phyloP scores from a whole-genome alignment of 2,888 invertebrate genomes.

The Platerodrilus igneus region DNA sequence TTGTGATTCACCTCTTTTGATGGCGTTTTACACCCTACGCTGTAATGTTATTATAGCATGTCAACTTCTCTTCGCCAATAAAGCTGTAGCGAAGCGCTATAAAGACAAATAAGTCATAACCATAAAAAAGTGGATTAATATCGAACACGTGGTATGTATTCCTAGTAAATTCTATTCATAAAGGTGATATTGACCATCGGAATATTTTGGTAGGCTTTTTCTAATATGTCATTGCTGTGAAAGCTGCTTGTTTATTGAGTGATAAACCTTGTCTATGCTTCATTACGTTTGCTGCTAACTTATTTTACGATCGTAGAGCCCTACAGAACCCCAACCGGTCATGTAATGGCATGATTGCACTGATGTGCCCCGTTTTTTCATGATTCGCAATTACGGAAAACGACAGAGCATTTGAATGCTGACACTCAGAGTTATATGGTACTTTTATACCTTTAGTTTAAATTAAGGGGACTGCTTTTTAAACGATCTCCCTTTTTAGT shows the following conservation, averaged over 20 bases:
- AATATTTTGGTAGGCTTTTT: conserved; percentile 16
- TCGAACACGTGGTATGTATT: too few species aligned
- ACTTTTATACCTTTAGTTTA: conserved; percentile 40
- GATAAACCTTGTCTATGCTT: conserved; percentile 45
- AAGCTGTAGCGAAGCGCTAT: too few species aligned
- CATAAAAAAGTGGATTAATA: too few species aligned
- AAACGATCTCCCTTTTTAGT: conserved; percentile 31
- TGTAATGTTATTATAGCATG: too few species aligned
- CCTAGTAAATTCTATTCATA: conserved; percentile 15
- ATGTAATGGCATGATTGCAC: conserved; percentile 32
- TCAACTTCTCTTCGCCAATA: too few species aligned
- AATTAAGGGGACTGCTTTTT: conserved; percentile 37
- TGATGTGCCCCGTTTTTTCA: conserved; percentile 37
- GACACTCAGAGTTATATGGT: conserved; percentile 35
- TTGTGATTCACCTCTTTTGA: too few species aligned
- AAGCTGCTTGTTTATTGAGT: conserved; percentile 40
- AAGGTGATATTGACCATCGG: conserved; percentile 13
- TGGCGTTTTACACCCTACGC: too few species aligned
- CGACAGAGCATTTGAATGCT: conserved; percentile 38
- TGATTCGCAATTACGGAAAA: conserved; percentile 40
- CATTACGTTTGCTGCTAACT: conserved; percentile 45
- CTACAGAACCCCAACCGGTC: conserved; percentile 27
- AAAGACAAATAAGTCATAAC: too few species aligned
- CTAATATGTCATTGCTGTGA: conserved; percentile 21
- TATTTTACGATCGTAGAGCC: conserved; percentile 39